A percentile compares a stretch with the other conserved stretches of the same genome.
These are phyloP conservation scores for Nomia melanderi DNA, from an alignment of 1,140 invertebrate species.

Conservation along the genomic window DNA sequence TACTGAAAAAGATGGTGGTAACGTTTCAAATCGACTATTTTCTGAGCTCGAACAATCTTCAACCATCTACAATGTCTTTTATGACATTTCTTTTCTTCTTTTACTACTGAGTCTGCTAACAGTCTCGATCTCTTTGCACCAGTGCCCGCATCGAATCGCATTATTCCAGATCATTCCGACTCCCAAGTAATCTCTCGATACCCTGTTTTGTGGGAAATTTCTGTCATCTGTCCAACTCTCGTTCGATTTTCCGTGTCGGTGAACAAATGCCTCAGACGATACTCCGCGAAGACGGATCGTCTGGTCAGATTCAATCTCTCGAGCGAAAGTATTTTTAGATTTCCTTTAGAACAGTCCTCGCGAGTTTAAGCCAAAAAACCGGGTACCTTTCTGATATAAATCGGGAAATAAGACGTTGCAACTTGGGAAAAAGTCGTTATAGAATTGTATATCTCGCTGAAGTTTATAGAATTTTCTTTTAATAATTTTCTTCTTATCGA, in stretches of 20 bases:
- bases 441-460: too few species aligned
- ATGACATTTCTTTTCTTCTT: not conserved
- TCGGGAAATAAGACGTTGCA: not conserved
- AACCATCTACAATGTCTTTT: not conserved
- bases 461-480: too few species aligned
- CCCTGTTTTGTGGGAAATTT: constrained; percentile 32
- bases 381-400: not conserved
- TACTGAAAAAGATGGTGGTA: too few species aligned
- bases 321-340: constrained; percentile 37
- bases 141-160: not conserved
- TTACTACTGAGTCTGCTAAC: not conserved
- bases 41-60: not conserved
- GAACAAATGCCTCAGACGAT: constrained; percentile 50
- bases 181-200: constrained; percentile 3
- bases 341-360: constrained; percentile 9
- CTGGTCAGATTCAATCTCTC: constrained; percentile 31
- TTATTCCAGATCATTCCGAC: not conserved
- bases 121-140: not conserved
- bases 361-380: not conserved
- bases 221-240: constrained; percentile 50
- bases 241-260: constrained; percentile 59
- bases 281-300: constrained; percentile 49
- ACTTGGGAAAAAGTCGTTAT: too few species aligned
- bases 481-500: too few species aligned
- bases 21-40: not conserved